A percentile compares a stretch with the other conserved stretches of the same genome.
These are phyloP conservation scores for Alfaro cultratus DNA, from an alignment of 2,797 vertebrate species.

Conservation along the genomic window DNA sequence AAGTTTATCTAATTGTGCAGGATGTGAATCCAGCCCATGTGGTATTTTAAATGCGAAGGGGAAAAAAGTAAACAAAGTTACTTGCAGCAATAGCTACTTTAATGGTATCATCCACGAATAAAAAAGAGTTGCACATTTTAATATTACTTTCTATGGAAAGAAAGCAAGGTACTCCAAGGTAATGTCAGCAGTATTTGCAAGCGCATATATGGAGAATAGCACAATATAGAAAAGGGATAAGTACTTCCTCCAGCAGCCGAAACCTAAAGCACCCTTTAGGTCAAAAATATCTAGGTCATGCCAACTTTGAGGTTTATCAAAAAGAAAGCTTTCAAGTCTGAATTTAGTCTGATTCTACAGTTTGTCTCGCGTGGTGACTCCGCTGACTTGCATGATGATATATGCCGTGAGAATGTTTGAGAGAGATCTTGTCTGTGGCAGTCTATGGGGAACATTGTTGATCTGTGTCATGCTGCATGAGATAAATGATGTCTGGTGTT, in stretches of 20 bases:
- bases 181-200: not conserved
- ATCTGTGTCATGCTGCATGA: slow-evolving; percentile 33
- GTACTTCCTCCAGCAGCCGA: not conserved
- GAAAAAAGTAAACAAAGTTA: not conserved
- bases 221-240: not conserved
- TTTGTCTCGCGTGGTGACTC: not conserved
- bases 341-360: not conserved
- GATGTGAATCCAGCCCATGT: not conserved
- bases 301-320: not conserved
- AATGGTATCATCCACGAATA: not conserved
- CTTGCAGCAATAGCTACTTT: not conserved
- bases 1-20: not conserved
- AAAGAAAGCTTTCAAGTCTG: not conserved
- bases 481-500: slow-evolving; percentile 46
- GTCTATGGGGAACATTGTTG: slow-evolving; percentile 29
- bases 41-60: not conserved
- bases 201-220: not conserved
- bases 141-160: not conserved
- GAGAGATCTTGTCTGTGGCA: slow-evolving; percentile 41
- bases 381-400: not conserved
- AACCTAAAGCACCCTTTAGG: not conserved
- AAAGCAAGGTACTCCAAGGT: not conserved
- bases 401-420: slow-evolving; percentile 9
- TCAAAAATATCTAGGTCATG: not conserved
- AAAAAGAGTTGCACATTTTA: not conserved